Base-by-base conservation (phyloP, 2,797 vertebrate species). In the Mormyrus proboscirostris region DNA sequence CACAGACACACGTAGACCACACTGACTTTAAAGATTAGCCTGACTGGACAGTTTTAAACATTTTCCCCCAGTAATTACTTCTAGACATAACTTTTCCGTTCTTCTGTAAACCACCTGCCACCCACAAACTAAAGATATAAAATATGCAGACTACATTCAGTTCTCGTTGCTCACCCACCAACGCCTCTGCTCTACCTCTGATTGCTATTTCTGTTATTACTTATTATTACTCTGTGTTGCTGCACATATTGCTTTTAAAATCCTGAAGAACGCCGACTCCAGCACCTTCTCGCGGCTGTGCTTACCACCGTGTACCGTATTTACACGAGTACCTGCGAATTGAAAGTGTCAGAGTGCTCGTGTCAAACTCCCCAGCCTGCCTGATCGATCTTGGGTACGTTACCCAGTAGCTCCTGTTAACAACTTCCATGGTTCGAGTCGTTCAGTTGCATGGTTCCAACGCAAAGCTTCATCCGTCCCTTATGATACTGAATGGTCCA, bases 181-280 rank as follows among this genome's bases (percentile, higher is more conserved):
- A 12, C 47, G 10, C 14, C 51, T 82, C 41, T 82, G 12, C 69
- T 82, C 59, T 25, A 86, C 3, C 53, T 53, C n/a, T 38, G 57
- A 76, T 49, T 69, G 41, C 87, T 44, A 57, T 41, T 49, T 51
- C 69, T 51, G 38, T 57, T 86, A 89, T 41, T 89, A 87, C 84
- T 89, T 92, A 25, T 69, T 92, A 69, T 73, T 73, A 73, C 33
- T 73, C 69, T 38, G 89, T 87, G 88, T 73, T 55, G 47, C 91
- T 91, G 92, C 92, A 91, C 87, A 88, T 90, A 90, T 83, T 88
- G 90, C 91, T 76, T 87, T 89, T 53, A 88, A 53, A 57, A 59
- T 87, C 85, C 89, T 90, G 86, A 88, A 88, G 22, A 49, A 57
- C 25, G 86, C 22, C 51, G 41, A 22, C 44, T 41, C 10, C 51